A percentile compares a stretch with the other conserved stretches of the same genome.
Evolutionary conservation across 2,113 vertebrate genomes (phyloP).

Genomic region (Ageneiosus marmoratus): DNA sequence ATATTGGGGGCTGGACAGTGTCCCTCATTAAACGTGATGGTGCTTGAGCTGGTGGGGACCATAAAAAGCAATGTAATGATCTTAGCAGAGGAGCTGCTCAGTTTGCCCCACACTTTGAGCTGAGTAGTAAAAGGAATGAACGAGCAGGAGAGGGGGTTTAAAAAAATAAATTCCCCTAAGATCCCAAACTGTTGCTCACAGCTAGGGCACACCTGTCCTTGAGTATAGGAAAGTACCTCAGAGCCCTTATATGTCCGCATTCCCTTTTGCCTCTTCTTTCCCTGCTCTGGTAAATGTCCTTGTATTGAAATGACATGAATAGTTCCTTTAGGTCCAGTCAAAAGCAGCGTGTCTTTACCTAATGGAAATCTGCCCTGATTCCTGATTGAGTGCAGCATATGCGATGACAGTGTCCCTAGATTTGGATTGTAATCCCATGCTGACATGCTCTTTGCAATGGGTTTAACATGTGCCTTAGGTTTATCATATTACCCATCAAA

Average conservation of each 20-base stretch:
- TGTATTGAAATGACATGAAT: constrained; percentile 1
- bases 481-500: constrained; percentile 17
- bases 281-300: constrained; percentile 16
- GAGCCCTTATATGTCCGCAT: not conserved
- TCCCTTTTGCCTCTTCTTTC: not conserved
- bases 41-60: constrained; percentile 23
- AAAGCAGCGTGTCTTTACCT: constrained; percentile 16
- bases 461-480: constrained; percentile 18
- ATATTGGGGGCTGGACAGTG: constrained; percentile 43
- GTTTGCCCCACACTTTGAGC: constrained; percentile 29
- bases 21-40: constrained; percentile 41
- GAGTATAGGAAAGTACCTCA: constrained; percentile 22
- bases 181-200: constrained; percentile 40
- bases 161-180: constrained; percentile 16
- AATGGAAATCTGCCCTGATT: not conserved
- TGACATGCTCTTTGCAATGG: constrained; percentile 3
- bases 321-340: constrained; percentile 9
- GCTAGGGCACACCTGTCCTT: constrained; percentile 31
- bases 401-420: constrained; percentile 7
- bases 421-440: constrained; percentile 19
- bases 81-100: constrained; percentile 38
- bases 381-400: constrained; percentile 31
- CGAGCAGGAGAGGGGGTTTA: not conserved
- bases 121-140: constrained; percentile 9
- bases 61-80: constrained; percentile 42